A percentile compares a stretch with the other conserved stretches of the same genome.
These are phyloP conservation scores for Apaloderma vittatum DNA, from an alignment of 2,113 vertebrate genomes.

Conservation along the genomic window DNA sequence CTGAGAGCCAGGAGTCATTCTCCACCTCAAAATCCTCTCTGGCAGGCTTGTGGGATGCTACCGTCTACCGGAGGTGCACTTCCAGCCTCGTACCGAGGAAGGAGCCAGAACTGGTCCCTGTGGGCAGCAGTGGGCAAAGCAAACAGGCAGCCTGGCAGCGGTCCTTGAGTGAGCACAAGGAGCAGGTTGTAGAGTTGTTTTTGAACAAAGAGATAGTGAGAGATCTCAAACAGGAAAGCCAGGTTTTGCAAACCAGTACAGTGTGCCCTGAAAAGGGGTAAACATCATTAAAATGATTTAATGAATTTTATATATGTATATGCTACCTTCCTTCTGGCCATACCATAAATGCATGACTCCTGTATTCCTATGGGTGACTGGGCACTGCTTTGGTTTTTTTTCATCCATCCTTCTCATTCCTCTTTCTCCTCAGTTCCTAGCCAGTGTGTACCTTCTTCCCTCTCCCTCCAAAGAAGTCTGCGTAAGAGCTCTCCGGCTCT, in stretches of 20 bases:
- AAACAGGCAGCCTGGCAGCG: slow-evolving; percentile 31
- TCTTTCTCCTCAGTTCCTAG: background rate
- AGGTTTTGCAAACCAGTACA: background rate
- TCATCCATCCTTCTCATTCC: background rate
- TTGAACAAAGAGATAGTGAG: background rate
- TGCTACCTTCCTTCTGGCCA: background rate
- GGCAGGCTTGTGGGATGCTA: background rate
- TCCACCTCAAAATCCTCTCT: background rate
- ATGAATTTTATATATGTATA: background rate
- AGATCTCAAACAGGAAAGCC: slow-evolving; percentile 7
- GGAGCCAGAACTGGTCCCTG: background rate
- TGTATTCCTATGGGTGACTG: background rate
- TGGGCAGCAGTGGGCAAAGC: slow-evolving; percentile 42
- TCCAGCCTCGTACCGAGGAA: background rate
- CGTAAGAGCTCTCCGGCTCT: background rate
- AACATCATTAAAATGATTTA: background rate
- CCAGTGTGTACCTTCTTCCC: background rate
- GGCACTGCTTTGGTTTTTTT: background rate
- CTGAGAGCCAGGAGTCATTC: background rate
- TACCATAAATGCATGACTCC: background rate
- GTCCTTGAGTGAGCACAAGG: background rate
- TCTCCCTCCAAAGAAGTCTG: background rate
- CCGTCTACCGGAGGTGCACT: background rate
- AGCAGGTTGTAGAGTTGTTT: slow-evolving; percentile 26
- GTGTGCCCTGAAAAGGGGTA: slow-evolving; percentile 5